Evolutionary conservation across 2,113 vertebrate species (phyloP), one percentile per base, ranked within the genome.

Genomic region (Neotoma lepida): DNA sequence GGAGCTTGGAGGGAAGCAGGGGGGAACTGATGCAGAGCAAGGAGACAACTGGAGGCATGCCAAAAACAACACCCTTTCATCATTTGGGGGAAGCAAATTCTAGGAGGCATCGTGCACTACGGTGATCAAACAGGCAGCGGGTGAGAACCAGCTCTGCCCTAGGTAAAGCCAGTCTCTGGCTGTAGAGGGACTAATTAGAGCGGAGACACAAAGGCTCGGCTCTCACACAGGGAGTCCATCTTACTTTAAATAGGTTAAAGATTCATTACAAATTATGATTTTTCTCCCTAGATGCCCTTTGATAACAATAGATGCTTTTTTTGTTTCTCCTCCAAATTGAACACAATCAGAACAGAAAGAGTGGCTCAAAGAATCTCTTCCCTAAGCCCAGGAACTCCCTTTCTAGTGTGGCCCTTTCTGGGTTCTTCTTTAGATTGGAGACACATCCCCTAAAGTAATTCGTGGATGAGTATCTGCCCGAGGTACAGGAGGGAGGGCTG

Each of bases 221-320:
- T 90, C 71, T 96, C 92, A 61, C 94, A 94, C 91, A 92, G 95
- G 96, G 96, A 97, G 82, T 87, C 2, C 3, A 81, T 93, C 96
- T 96, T 87, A 90, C 95, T 95, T 96, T 96, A 96, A 96, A 97
- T 94, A 96, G 95, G 94, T 96, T 96, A 97, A 97, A 93, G 97
- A 96, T 95, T 97, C 96, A 94, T 97, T 96, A 97, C 93, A 90
- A 94, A 94, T 95, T 86, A 95, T 78, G 92, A 92, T 82, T 97
- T 93, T 96, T 95, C 92, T 97, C 96, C 96, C 94, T 89, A 93
- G 90, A 93, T 92, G 81, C 70, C 58, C 41, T 94, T 78, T 95
- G 91, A 88, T 96, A 88, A 95, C 95, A 84, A 78, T 91, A 88
- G 51, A 70, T 35, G 54, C n/a, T 41, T 91, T 92, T 51, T 80